Evolutionary conservation across 2,888 invertebrate genomes (phyloP), one percentile per base, ranked within the genome.

Genomic region (Pyrrhosoma nymphula): DNA sequence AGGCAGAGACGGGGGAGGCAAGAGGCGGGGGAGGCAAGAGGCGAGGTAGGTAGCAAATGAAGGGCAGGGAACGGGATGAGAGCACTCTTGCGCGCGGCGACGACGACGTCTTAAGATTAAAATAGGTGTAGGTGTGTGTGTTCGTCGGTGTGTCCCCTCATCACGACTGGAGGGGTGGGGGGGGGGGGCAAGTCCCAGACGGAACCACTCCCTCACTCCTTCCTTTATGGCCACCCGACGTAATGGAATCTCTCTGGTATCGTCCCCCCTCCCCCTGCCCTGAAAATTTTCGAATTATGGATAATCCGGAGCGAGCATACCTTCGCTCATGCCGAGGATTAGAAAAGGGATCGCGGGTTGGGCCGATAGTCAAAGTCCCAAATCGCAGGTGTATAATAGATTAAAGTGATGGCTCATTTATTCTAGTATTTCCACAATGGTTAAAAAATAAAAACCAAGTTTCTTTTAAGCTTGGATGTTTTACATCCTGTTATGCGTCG

Each of bases 51-150:
- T n/a, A 8, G 26, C 69, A 88, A 88, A 88, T 88, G 39, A 88
- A 88, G 88, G 47, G n/a, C 39, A 39, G 88, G 88, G 39, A 88
- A 47, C 39, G 88, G 47, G 88, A 39, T 39, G 88, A 39, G 88
- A 39, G 88, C 82, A 18, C 82, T 35, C 35, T n/a, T 10, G 82
- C 82, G 82, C 30, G 39, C 47, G 8, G 39, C 35, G 88, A 47
- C 56, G 56, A 26, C 35, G 88, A 47, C 56, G 89, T 56, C 89
- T 82, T 89, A 56, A 56, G 89, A 89, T 89, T 89, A 89, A 89
- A 89, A 56, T 89, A 56, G 47, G 55, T 56, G 56, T 16, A 20
- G 3, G 16, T 60, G 60, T 60, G 60, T 60, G 60, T 20, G 60
- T 60, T 20, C 20, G 60, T 47, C 47, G 60, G 20, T 60, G 60